These are phyloP conservation scores for Rhinoptilus africanus DNA, from an alignment of 2,113 vertebrate genomes.

Conservation along the genomic window DNA sequence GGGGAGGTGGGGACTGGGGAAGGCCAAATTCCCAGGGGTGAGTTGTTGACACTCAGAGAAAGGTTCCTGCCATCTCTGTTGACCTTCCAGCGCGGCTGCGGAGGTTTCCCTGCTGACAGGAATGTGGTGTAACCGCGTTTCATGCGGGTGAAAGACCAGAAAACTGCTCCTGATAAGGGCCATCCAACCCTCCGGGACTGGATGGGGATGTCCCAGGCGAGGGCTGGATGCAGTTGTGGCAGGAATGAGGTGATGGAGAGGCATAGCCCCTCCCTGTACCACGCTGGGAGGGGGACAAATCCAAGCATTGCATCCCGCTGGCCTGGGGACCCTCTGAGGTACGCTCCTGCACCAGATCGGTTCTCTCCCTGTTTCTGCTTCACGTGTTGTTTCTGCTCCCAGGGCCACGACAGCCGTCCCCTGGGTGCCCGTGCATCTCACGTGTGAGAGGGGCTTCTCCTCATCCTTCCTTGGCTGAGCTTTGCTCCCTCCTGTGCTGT, in stretches of 20 bases:
- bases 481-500: background rate
- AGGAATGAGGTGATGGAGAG: background rate
- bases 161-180: background rate
- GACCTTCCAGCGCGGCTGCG: background rate
- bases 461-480: background rate
- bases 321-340: background rate
- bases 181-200: fast-evolving
- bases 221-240: background rate
- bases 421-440: background rate
- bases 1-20: background rate
- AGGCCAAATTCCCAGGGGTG: slow-evolving; percentile 8
- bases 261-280: background rate
- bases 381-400: background rate
- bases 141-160: slow-evolving; percentile 40
- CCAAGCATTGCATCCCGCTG: background rate
- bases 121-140: background rate
- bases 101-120: slow-evolving; percentile 33
- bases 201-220: background rate
- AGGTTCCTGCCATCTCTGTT: slow-evolving; percentile 21
- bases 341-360: fast-evolving
- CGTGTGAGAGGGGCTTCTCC: background rate
- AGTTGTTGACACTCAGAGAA: slow-evolving; percentile 12
- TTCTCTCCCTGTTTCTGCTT: background rate
- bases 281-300: background rate
- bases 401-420: background rate